A percentile compares a stretch with the other conserved stretches of the same genome.
These are phyloP conservation scores for Agrochola lota DNA, from an alignment of 2,888 invertebrate species.

Conservation along the genomic window DNA sequence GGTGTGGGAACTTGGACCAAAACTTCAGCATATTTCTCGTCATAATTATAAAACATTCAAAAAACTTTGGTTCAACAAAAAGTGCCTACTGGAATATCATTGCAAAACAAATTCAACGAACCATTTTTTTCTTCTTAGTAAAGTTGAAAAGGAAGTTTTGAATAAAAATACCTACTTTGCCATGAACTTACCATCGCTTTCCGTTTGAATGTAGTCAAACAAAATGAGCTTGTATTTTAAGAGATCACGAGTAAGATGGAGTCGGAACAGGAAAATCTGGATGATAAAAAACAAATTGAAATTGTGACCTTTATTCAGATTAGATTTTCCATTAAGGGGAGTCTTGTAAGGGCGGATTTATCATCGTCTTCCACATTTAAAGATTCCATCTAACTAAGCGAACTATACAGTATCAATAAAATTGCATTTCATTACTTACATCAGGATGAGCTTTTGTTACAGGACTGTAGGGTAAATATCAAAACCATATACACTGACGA, in stretches of 20 bases:
- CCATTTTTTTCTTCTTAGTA: slow-evolving; percentile 52
- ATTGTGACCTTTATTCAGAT: slow-evolving; percentile 54
- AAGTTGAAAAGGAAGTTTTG: slow-evolving; percentile 56
- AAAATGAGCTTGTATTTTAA: slow-evolving; percentile 62
- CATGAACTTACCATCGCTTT: slow-evolving; percentile 54
- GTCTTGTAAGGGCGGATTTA: slow-evolving; percentile 35
- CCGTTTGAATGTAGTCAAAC: slow-evolving; percentile 58
- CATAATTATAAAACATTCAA: slow-evolving; percentile 53
- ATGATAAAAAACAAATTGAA: slow-evolving; percentile 56
- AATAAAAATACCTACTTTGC: slow-evolving; percentile 58
- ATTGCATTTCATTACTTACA: background rate
- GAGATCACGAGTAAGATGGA: slow-evolving; percentile 57
- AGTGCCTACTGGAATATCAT: slow-evolving; percentile 50
- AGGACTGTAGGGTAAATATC: background rate
- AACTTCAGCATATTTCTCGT: slow-evolving; percentile 36
- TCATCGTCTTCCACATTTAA: slow-evolving; percentile 16
- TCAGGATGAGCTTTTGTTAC: background rate
- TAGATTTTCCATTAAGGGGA: slow-evolving; percentile 51
- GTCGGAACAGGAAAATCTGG: slow-evolving; percentile 42
- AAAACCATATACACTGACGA: too few species aligned
- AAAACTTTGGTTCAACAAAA: slow-evolving; percentile 51
- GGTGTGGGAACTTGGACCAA: slow-evolving; percentile 21
- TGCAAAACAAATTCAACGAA: slow-evolving; percentile 65
- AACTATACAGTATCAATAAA: background rate
- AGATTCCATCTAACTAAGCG: slow-evolving; percentile 10